Conservation (phyloP, 2,113 vertebrate species). For the Rafetus swinhoei region DNA sequence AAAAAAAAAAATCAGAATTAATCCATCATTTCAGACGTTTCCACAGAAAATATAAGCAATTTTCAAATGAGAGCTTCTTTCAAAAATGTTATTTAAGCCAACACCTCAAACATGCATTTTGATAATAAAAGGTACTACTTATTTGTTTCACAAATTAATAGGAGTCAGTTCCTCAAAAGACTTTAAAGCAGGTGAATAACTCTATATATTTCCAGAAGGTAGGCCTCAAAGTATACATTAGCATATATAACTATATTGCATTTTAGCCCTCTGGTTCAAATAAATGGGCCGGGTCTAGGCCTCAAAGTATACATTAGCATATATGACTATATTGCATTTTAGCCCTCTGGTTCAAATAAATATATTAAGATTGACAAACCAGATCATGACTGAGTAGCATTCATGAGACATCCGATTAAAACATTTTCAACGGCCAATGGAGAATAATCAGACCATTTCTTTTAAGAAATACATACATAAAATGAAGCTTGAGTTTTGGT, state of each 20-base stretch:
- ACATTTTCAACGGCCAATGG: not conserved
- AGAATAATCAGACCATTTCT: not conserved
- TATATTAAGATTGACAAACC: not conserved
- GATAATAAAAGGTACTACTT: not conserved
- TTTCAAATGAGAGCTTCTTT: not conserved
- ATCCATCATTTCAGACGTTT: not conserved
- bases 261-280: not conserved
- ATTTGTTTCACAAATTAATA: not conserved
- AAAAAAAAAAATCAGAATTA: not conserved
- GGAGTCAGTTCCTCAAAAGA: not conserved
- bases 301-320: not conserved
- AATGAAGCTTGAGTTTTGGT: not conserved
- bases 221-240: not conserved
- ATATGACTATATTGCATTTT: not conserved
- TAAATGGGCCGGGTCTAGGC: too few relatives aligned
- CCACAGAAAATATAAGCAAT: not conserved
- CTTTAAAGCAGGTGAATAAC: not conserved
- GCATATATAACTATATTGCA: not conserved
- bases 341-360: not conserved
- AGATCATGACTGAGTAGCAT: not conserved
- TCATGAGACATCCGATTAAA: not conserved
- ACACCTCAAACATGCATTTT: not conserved
- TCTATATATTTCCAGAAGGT: not conserved
- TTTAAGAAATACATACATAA: not conserved
- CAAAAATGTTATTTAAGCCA: not conserved